Evolutionary conservation across 2,888 invertebrate genomes (phyloP).

Genomic region (Eilema griseolum): DNA sequence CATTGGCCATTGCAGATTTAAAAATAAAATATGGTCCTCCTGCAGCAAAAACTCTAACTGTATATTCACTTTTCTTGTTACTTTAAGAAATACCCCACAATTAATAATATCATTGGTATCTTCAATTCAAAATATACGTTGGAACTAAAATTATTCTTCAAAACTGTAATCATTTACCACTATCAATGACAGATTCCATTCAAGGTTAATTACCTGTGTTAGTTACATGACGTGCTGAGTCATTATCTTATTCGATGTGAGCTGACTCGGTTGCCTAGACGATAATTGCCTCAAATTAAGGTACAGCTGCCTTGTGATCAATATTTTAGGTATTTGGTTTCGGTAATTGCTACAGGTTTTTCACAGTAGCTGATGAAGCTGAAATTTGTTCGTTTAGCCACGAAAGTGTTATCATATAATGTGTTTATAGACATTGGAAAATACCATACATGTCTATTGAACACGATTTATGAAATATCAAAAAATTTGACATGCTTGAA

Average conservation of each 20-base stretch:
- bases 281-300: constrained; percentile 43
- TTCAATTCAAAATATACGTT: background rate
- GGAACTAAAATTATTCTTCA: background rate
- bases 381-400: background rate
- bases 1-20: too few relatives aligned
- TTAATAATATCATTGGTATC: background rate
- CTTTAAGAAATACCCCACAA: too few relatives aligned
- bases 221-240: constrained; percentile 16
- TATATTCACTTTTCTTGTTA: too few relatives aligned
- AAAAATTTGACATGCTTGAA: too few relatives aligned
- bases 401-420: too few relatives aligned
- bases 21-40: too few relatives aligned
- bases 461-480: too few relatives aligned
- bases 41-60: too few relatives aligned
- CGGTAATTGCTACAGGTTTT: constrained; percentile 43
- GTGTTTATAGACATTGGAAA: background rate
- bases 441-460: too few relatives aligned
- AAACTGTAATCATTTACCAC: background rate
- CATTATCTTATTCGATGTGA: constrained; percentile 18
- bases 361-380: constrained; percentile 20
- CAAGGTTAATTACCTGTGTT: background rate
- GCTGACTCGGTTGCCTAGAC: constrained; percentile 34
- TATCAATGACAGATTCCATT: background rate
- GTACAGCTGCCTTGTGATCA: constrained; percentile 40
- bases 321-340: constrained; percentile 36